phyloP scores from a whole-genome alignment of 2,888 invertebrate species.

The Agonopterix alstromeriana region DNA sequence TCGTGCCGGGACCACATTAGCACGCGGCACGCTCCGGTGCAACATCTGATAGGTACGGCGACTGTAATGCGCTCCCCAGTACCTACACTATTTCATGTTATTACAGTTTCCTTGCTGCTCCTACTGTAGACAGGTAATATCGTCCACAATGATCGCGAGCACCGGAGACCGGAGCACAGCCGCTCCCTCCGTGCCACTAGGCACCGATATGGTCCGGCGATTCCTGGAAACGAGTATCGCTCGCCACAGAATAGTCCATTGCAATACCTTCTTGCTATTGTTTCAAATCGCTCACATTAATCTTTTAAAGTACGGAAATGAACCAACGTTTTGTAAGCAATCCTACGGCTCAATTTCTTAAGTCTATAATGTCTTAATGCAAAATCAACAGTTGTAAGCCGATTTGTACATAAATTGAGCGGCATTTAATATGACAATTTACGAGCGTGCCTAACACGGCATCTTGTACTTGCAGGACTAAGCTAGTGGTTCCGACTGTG shows the following conservation, averaged over 20 bases:
- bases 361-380: slow-evolving; percentile 38
- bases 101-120: slow-evolving; percentile 43
- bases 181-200: slow-evolving; percentile 22
- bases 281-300: not conserved
- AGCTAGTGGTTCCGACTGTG: slow-evolving; percentile 25
- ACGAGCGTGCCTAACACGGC: slow-evolving; percentile 39
- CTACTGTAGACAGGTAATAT: slow-evolving; percentile 41
- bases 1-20: slow-evolving; percentile 66
- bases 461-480: slow-evolving; percentile 20
- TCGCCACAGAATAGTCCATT: slow-evolving; percentile 27
- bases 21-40: slow-evolving; percentile 58
- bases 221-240: slow-evolving; percentile 19
- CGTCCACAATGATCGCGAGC: slow-evolving; percentile 39
- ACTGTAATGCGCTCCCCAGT: slow-evolving; percentile 39
- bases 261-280: slow-evolving; percentile 2
- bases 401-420: slow-evolving; percentile 48
- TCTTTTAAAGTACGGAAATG: not conserved
- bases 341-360: slow-evolving; percentile 36
- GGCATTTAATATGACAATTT: slow-evolving; percentile 55
- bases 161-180: not conserved
- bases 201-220: slow-evolving; percentile 16
- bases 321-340: slow-evolving; percentile 17
- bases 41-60: slow-evolving; percentile 53
- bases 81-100: slow-evolving; percentile 51
- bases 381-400: slow-evolving; percentile 43